These are phyloP conservation scores for Cheilinus undulatus DNA, from an alignment of 2,113 vertebrate genomes.

Conservation along the genomic window DNA sequence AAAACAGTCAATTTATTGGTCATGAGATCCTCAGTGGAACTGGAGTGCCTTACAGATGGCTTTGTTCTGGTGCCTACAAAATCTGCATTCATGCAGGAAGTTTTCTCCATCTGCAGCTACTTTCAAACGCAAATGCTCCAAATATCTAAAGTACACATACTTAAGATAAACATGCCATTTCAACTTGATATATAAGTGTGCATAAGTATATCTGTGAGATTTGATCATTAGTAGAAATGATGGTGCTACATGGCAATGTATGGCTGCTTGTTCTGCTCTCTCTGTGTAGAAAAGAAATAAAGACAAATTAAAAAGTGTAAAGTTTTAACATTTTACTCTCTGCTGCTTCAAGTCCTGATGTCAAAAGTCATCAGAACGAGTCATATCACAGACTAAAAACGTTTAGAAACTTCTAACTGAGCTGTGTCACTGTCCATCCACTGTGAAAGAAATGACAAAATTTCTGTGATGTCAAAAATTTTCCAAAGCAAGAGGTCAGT, in stretches of 20 bases:
- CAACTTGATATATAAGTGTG: neutral
- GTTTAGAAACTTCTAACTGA: too few relatives aligned
- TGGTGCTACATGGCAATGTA: neutral
- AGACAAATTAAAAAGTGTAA: too few relatives aligned
- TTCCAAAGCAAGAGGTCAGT: too few relatives aligned
- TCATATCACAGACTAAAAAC: too few relatives aligned
- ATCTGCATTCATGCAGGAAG: neutral
- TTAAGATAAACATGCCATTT: neutral
- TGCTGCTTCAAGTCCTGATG: too few relatives aligned
- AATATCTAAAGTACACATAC: neutral
- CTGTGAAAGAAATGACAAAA: too few relatives aligned
- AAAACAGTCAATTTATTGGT: slow-evolving; percentile 40
- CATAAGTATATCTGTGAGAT: neutral
- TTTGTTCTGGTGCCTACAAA: neutral
- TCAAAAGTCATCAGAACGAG: too few relatives aligned
- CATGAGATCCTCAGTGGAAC: slow-evolving; percentile 19
- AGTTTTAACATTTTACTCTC: too few relatives aligned
- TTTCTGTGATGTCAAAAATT: too few relatives aligned
- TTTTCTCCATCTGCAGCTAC: neutral
- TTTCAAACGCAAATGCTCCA: neutral
- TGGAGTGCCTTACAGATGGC: neutral
- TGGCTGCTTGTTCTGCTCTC: neutral
- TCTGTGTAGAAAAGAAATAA: neutral
- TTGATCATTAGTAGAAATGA: neutral
- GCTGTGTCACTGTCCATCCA: too few relatives aligned